phyloP scores from a whole-genome alignment of 2,797 vertebrate genomes.

The Paguma larvata region DNA sequence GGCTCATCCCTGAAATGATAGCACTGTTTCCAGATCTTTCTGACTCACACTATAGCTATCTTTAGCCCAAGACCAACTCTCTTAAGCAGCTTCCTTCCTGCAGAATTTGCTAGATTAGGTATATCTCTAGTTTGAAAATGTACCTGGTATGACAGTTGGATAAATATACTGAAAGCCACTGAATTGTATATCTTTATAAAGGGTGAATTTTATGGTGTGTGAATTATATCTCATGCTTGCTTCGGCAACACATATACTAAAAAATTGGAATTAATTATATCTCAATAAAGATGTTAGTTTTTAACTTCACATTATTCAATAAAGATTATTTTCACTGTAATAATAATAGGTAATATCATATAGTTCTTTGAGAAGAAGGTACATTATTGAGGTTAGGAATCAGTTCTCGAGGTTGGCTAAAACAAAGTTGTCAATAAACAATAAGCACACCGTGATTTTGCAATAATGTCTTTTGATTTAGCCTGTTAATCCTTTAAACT shows the following conservation, averaged over 20 bases:
- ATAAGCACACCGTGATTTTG: neutral
- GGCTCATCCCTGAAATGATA: neutral
- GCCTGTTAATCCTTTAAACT: constrained; percentile 10
- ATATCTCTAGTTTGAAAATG: constrained; percentile 31
- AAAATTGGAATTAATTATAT: no score
- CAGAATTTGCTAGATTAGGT: constrained; percentile 23
- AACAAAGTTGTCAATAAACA: neutral
- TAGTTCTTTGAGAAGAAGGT: neutral
- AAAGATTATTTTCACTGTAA: neutral
- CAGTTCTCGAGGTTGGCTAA: neutral
- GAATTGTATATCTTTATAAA: neutral
- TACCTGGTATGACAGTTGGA: neutral
- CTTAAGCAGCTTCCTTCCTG: constrained; percentile 15
- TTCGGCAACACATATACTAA: no score
- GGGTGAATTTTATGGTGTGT: neutral
- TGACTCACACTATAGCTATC: neutral
- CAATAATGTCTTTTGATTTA: neutral
- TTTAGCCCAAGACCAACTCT: constrained; percentile 25
- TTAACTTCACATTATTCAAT: neutral
- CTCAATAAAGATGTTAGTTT: neutral
- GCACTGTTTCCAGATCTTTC: neutral
- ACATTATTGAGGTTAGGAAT: neutral
- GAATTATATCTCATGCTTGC: neutral
- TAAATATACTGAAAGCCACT: constrained; percentile 31
- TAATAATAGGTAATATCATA: neutral